Conservation (phyloP, 2,113 vertebrate genomes). For the Myotis lucifugus region DNA sequence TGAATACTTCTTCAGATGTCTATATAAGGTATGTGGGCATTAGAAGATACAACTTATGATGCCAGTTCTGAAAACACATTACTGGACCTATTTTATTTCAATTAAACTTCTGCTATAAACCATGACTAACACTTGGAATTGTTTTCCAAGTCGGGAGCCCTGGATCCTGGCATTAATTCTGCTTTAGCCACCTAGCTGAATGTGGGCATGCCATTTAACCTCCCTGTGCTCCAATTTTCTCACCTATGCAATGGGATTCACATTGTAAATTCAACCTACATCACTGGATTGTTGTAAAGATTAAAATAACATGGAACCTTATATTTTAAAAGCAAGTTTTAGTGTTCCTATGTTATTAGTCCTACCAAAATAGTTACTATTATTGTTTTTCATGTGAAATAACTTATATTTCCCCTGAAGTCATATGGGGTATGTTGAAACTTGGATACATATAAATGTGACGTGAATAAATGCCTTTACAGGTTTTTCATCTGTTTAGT, state of each 20-base stretch:
- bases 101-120: background rate
- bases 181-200: background rate
- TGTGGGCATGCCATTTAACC: background rate
- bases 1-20: background rate
- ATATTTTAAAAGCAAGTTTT: background rate
- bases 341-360: background rate
- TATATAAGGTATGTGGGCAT: background rate
- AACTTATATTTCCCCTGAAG: conserved; percentile 10
- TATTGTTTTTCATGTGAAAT: background rate
- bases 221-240: background rate
- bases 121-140: background rate
- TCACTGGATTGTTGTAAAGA: background rate
- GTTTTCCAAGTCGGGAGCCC: background rate
- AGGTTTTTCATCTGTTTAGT: background rate
- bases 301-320: background rate
- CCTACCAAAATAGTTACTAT: background rate
- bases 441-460: background rate
- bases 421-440: background rate
- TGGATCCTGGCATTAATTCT: background rate
- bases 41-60: background rate
- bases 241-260: background rate
- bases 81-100: background rate
- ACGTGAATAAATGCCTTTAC: background rate
- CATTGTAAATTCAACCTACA: background rate
- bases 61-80: background rate